Conservation (phyloP, 2,888 invertebrate genomes). For the Lasioglossum pauxillum region DNA sequence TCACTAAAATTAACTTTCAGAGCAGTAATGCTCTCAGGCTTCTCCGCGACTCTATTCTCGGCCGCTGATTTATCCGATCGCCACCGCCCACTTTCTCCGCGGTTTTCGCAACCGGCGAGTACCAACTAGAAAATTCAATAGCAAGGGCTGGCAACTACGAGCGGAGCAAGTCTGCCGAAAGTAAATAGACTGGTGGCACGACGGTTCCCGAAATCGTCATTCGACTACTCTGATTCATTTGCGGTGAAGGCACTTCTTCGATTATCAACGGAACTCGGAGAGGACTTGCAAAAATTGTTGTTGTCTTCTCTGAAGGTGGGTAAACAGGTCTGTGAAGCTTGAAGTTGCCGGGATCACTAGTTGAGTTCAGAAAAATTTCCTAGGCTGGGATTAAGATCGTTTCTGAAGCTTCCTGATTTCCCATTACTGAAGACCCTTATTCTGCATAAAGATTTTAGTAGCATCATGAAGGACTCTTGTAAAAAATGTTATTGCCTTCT, state of each 20-base stretch:
- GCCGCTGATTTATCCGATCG: neutral
- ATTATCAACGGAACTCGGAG: too few relatives aligned
- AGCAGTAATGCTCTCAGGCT: neutral
- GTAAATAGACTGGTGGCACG: neutral
- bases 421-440: too few relatives aligned
- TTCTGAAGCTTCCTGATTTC: neutral
- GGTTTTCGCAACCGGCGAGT: neutral
- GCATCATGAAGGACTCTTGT: too few relatives aligned
- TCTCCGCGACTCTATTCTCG: neutral
- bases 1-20: conserved; percentile 43
- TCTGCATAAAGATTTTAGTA: too few relatives aligned
- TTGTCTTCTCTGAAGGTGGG: neutral
- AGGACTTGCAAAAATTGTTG: neutral
- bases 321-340: neutral
- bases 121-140: neutral
- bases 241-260: neutral
- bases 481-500: too few relatives aligned
- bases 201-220: neutral
- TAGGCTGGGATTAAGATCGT: neutral
- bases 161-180: neutral
- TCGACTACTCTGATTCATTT: neutral
- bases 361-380: neutral
- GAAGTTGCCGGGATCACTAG: neutral
- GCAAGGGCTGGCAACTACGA: neutral
- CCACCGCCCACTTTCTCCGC: neutral